Evolutionary conservation across 2,888 invertebrate species (phyloP).

Genomic region (Lumbricus terrestris): DNA sequence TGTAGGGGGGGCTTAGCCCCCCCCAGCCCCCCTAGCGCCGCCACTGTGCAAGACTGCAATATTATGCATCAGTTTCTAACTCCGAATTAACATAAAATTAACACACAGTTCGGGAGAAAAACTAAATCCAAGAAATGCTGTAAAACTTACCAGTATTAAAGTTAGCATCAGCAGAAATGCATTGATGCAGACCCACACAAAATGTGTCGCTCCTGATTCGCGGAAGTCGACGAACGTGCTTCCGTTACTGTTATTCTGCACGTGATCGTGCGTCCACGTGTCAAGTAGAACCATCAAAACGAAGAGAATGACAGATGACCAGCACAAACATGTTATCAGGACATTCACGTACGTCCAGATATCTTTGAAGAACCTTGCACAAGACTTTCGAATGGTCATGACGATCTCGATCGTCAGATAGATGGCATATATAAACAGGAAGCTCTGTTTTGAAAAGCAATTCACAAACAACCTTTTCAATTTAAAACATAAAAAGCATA

Average conservation of each 20-base stretch:
- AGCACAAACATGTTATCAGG: not conserved
- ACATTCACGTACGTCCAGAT: not conserved
- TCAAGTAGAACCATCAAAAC: not conserved
- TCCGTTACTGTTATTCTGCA: not conserved
- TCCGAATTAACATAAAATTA: not conserved
- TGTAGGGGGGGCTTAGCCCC: too few species aligned
- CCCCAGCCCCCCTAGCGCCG: too few species aligned
- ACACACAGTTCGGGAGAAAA: not conserved
- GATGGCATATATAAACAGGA: not conserved
- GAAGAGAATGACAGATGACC: slow-evolving; percentile 12
- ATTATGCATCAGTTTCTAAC: not conserved
- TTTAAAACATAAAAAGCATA: not conserved
- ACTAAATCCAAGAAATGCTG: not conserved
- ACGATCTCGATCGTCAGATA: not conserved
- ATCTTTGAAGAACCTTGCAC: not conserved
- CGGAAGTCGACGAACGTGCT: slow-evolving; percentile 5
- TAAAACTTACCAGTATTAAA: not conserved
- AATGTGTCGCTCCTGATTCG: not conserved
- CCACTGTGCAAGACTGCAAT: too few species aligned
- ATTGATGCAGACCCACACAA: not conserved
- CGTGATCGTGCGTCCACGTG: not conserved
- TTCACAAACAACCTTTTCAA: not conserved
- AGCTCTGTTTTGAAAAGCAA: not conserved
- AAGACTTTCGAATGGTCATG: not conserved
- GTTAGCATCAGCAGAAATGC: not conserved